A percentile compares a stretch with the other conserved stretches of the same genome.
Evolutionary conservation across 2,113 vertebrate species (phyloP).

Genomic region (Phasianus colchicus): DNA sequence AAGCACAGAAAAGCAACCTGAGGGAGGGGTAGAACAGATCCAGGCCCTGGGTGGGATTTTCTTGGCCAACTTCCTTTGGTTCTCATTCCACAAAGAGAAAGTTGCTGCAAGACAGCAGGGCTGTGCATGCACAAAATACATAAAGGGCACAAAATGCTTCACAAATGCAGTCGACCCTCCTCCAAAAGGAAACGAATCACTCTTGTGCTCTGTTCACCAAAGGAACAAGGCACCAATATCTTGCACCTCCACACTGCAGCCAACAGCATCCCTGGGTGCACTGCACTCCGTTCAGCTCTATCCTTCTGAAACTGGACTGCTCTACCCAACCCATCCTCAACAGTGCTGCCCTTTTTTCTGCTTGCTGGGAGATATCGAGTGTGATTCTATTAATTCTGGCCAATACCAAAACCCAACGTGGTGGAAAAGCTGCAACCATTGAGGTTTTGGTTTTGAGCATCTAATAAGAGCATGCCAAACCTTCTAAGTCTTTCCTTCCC

Average conservation of each 20-base stretch:
- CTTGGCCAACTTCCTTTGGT: background rate
- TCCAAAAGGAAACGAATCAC: background rate
- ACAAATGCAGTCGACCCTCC: background rate
- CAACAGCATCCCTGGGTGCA: accelerated
- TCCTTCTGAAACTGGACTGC: background rate
- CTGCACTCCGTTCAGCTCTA: accelerated
- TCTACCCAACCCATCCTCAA: background rate
- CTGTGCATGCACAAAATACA: accelerated
- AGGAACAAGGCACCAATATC: background rate
- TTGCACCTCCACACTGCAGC: accelerated
- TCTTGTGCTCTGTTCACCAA: background rate
- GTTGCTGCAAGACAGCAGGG: background rate
- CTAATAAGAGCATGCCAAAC: background rate
- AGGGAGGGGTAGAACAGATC: background rate
- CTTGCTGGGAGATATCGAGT: background rate
- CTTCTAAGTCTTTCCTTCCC: background rate
- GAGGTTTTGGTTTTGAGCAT: background rate
- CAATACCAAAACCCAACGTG: background rate
- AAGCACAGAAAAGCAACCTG: background rate
- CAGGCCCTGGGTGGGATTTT: background rate
- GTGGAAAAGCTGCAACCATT: background rate
- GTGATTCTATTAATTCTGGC: background rate
- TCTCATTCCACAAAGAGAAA: background rate
- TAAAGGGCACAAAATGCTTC: background rate
- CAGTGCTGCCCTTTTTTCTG: background rate